phyloP scores from a whole-genome alignment of 2,888 invertebrate species.

The Thereva unica region DNA sequence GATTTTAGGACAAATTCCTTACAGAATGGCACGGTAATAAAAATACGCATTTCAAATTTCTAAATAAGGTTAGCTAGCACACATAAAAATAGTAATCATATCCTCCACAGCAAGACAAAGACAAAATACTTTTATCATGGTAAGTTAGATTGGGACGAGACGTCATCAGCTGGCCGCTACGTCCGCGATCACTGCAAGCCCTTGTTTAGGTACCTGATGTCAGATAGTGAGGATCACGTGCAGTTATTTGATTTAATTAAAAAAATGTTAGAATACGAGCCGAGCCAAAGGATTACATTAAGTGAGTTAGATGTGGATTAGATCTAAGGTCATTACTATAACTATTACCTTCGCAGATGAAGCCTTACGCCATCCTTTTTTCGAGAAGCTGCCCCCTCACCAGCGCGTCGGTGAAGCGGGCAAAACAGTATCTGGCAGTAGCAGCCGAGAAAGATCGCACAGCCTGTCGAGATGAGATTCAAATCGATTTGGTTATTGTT shows the following conservation, averaged over 20 bases:
- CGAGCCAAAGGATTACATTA: slow-evolving; percentile 84
- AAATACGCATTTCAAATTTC: slow-evolving; percentile 29
- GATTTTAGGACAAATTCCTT: slow-evolving; percentile 94
- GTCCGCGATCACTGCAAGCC: slow-evolving; percentile 98
- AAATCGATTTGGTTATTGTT: slow-evolving; percentile 60
- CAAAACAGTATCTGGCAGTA: slow-evolving; percentile 51
- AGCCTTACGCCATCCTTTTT: slow-evolving; percentile 91
- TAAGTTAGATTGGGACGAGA: slow-evolving; percentile 97
- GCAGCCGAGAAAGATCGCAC: slow-evolving; percentile 67
- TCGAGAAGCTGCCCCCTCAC: slow-evolving; percentile 79
- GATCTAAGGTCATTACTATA: neutral
- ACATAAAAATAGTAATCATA: slow-evolving; percentile 52
- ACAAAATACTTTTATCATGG: slow-evolving; percentile 99
- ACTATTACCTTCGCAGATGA: slow-evolving; percentile 61
- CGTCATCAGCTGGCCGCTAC: slow-evolving; percentile 94
- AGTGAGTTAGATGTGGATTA: slow-evolving; percentile 49
- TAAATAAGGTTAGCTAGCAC: slow-evolving; percentile 22
- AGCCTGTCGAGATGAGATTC: slow-evolving; percentile 60
- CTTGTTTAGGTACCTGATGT: slow-evolving; percentile 87
- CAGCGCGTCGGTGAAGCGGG: slow-evolving; percentile 69
- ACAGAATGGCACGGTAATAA: slow-evolving; percentile 71
- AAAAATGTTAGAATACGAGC: slow-evolving; percentile 97
- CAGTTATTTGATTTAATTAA: slow-evolving; percentile 93
- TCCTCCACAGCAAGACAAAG: slow-evolving; percentile 78
- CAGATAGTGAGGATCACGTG: slow-evolving; percentile 87